Evolutionary conservation across 2,888 invertebrate species (phyloP).

Genomic region (Smittia aterrima): DNA sequence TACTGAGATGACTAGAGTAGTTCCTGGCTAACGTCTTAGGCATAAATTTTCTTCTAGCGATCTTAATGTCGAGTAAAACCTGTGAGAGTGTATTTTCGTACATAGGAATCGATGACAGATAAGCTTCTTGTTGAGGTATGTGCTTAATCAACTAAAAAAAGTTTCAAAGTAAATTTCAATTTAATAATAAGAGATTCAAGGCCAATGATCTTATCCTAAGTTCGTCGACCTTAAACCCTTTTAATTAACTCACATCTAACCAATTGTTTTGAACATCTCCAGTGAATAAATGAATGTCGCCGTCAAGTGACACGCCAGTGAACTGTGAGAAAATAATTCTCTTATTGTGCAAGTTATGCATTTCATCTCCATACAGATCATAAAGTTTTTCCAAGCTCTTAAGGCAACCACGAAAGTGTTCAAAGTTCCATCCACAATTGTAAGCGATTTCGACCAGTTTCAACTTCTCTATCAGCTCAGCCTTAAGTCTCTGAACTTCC

Average conservation of each 20-base stretch:
- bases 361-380: slow-evolving; percentile 69
- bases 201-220: background rate
- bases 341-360: slow-evolving; percentile 65
- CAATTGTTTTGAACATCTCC: slow-evolving; percentile 92
- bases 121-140: slow-evolving; percentile 70
- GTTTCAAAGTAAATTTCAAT: slow-evolving; percentile 32
- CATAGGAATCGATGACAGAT: slow-evolving; percentile 71
- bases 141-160: slow-evolving; percentile 74
- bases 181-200: background rate
- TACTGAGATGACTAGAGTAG: slow-evolving; percentile 79
- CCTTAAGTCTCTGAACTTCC: slow-evolving; percentile 62
- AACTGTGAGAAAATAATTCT: slow-evolving; percentile 83
- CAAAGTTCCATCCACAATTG: slow-evolving; percentile 85
- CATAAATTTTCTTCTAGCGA: slow-evolving; percentile 86
- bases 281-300: slow-evolving; percentile 82
- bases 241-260: slow-evolving; percentile 74
- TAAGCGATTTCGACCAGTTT: slow-evolving; percentile 64
- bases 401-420: slow-evolving; percentile 87
- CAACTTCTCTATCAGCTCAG: slow-evolving; percentile 50
- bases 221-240: too few relatives aligned
- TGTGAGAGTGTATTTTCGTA: slow-evolving; percentile 83
- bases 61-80: slow-evolving; percentile 78
- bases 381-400: slow-evolving; percentile 76
- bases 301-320: slow-evolving; percentile 88
- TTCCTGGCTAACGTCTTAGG: slow-evolving; percentile 83